These are phyloP conservation scores for Pocillopora meandrina DNA, from an alignment of 92 coral and sea anemone species.

Conservation along the genomic window DNA sequence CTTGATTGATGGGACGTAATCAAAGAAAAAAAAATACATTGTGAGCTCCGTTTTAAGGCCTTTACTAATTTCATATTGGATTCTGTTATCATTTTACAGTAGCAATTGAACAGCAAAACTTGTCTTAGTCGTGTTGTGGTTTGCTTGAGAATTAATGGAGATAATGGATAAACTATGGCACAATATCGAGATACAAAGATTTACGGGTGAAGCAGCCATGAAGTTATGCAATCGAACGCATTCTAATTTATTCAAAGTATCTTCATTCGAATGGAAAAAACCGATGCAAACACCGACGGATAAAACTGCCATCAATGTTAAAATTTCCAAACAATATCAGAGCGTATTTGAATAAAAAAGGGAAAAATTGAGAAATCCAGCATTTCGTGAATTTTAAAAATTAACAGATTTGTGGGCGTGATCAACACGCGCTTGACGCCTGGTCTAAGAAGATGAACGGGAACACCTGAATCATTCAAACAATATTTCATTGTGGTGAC, in stretches of 20 bases:
- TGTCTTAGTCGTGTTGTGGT: background rate
- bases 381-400: background rate
- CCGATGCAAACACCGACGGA: too few species aligned
- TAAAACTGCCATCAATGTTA: background rate
- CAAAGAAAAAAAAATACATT: too few species aligned
- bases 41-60: too few species aligned
- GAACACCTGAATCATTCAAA: background rate
- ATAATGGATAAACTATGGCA: background rate
- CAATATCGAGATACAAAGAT: background rate
- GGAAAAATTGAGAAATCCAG: background rate
- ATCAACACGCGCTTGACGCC: constrained; percentile 10
- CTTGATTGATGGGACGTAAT: too few species aligned
- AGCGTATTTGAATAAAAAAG: background rate
- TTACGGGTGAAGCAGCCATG: background rate
- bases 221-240: background rate
- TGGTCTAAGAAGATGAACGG: constrained; percentile 12
- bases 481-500: background rate
- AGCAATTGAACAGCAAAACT: background rate
- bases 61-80: background rate
- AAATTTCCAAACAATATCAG: background rate
- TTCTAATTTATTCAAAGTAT: background rate
- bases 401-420: constrained; percentile 13
- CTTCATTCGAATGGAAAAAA: too few species aligned
- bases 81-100: background rate
- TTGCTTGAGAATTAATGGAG: background rate